phyloP scores from a whole-genome alignment of 2,888 invertebrate genomes.

The Beris chalybata region DNA sequence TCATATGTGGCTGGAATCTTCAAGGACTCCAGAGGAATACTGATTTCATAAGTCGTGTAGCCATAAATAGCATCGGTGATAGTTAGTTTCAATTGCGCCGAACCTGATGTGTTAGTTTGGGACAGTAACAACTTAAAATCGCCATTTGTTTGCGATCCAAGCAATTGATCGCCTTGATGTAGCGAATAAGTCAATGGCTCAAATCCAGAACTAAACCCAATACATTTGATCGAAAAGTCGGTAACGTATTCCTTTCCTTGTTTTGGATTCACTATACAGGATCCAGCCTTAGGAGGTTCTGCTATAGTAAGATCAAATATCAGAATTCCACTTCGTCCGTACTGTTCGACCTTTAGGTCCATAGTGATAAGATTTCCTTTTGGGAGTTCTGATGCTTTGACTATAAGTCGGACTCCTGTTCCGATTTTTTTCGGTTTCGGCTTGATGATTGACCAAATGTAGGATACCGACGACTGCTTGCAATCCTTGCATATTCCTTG shows the following conservation, averaged over 20 bases:
- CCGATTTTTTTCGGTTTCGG: neutral
- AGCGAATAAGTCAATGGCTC: conserved; percentile 25
- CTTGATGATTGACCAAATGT: conserved; percentile 11
- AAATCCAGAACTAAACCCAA: conserved; percentile 11
- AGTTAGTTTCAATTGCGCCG: conserved; percentile 2
- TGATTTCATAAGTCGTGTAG: neutral
- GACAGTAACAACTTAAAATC: conserved; percentile 20
- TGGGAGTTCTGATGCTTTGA: conserved; percentile 8
- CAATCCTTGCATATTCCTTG: conserved; percentile 29
- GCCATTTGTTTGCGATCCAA: conserved; percentile 13
- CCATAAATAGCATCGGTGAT: conserved; percentile 5
- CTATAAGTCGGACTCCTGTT: conserved; percentile 12
- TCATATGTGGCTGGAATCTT: neutral
- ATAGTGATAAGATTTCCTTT: neutral
- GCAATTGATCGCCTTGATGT: conserved; percentile 13
- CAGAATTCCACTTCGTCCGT: neutral
- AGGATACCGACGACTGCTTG: neutral
- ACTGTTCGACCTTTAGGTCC: conserved; percentile 5
- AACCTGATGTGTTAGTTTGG: neutral
- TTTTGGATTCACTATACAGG: conserved; percentile 24
- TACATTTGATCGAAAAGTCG: conserved; percentile 29
- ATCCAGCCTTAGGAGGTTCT: conserved; percentile 20
- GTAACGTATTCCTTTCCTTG: conserved; percentile 29
- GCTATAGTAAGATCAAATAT: conserved; percentile 3
- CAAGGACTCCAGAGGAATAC: neutral